A percentile compares a stretch with the other conserved stretches of the same genome.
phyloP scores from a whole-genome alignment of 2,797 vertebrate species.

The Columba guinea region DNA sequence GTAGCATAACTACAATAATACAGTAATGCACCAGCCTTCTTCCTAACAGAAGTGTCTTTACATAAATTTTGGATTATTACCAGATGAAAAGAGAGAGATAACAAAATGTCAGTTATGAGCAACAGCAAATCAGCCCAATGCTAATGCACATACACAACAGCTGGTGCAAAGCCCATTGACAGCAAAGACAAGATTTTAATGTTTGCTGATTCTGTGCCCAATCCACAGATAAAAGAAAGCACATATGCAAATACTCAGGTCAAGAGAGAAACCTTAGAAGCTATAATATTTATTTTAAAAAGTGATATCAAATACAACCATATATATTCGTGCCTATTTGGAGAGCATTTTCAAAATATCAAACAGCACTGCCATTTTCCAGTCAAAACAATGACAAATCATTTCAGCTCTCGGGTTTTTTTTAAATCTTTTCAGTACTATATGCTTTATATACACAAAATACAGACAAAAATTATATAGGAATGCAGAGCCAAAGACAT shows the following conservation, averaged over 20 bases:
- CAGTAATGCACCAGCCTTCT: not conserved
- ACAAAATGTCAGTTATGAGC: not conserved
- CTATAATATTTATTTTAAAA: conserved; percentile 75
- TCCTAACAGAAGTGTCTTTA: not conserved
- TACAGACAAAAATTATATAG: not conserved
- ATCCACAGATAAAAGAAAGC: not conserved
- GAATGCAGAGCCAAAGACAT: not conserved
- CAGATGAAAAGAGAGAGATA: not conserved
- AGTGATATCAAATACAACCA: conserved; percentile 75
- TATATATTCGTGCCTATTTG: conserved; percentile 59
- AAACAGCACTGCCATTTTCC: conserved; percentile 40
- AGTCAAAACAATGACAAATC: conserved; percentile 42
- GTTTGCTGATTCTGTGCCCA: not conserved
- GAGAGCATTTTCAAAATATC: conserved; percentile 51
- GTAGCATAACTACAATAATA: not conserved
- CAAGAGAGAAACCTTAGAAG: conserved; percentile 56
- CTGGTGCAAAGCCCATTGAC: not conserved
- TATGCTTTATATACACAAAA: conserved; percentile 62
- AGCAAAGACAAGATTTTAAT: not conserved
- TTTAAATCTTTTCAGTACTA: not conserved
- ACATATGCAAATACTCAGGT: not conserved
- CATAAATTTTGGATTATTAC: not conserved
- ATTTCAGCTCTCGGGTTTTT: not conserved
- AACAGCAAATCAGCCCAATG: not conserved
- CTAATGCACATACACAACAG: not conserved